Percentiles rank a stretch among this genome's conserved stretches.
These are phyloP conservation scores for Siphamia tubifer DNA, from an alignment of 2,113 vertebrate genomes.

Conservation along the genomic window DNA sequence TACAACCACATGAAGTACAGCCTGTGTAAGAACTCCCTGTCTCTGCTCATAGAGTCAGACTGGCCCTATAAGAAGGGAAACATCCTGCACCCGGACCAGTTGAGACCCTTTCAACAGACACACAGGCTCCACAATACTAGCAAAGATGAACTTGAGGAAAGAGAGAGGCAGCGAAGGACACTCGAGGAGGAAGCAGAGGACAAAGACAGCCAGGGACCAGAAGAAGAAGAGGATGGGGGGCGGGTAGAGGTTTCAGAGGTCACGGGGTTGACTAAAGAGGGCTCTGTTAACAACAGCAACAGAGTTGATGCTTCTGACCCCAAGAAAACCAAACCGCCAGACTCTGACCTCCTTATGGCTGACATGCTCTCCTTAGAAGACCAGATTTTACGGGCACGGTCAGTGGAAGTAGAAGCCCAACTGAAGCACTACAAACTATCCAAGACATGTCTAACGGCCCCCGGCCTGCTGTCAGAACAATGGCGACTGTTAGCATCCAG, in stretches of 20 bases:
- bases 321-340: slow-evolving; percentile 78
- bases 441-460: slow-evolving; percentile 78
- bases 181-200: slow-evolving; percentile 76
- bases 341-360: slow-evolving; percentile 82
- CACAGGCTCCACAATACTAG: slow-evolving; percentile 31
- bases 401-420: slow-evolving; percentile 82
- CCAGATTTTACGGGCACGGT: slow-evolving; percentile 74
- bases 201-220: slow-evolving; percentile 44
- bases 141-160: slow-evolving; percentile 71
- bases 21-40: slow-evolving; percentile 97
- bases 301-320: slow-evolving; percentile 30
- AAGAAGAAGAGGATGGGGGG: slow-evolving; percentile 58
- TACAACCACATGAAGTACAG: slow-evolving; percentile 99
- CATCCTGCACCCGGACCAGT: slow-evolving; percentile 83
- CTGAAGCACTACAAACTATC: slow-evolving; percentile 83
- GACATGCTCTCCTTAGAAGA: slow-evolving; percentile 85
- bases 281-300: not conserved
- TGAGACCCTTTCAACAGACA: slow-evolving; percentile 80
- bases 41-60: slow-evolving; percentile 92
- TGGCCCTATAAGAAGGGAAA: slow-evolving; percentile 92
- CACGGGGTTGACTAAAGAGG: slow-evolving; percentile 33
- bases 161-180: slow-evolving; percentile 27
- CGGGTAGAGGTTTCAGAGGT: slow-evolving; percentile 48
- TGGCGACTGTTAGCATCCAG: slow-evolving; percentile 85
- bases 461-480: slow-evolving; percentile 83